Conservation (phyloP, 2,797 vertebrate species). For the Pangasius larnaudii region DNA sequence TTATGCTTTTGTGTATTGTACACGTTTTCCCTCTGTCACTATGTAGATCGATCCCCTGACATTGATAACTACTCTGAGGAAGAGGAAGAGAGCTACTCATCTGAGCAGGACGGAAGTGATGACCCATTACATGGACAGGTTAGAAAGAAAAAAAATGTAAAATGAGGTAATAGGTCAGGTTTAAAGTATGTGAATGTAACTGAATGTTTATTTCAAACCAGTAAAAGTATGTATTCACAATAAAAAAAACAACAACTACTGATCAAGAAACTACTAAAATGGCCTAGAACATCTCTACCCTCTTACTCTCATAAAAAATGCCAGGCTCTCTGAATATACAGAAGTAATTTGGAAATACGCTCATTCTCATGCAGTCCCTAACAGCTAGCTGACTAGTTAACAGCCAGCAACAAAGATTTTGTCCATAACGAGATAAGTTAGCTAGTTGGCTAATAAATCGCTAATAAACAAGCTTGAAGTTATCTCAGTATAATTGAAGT, state of each 20-base stretch:
- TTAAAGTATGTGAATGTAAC: not conserved
- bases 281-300: not conserved
- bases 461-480: not conserved
- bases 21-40: not conserved
- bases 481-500: not conserved
- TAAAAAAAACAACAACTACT: not conserved
- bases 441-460: not conserved
- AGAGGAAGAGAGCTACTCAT: constrained; percentile 97
- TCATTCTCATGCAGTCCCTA: not conserved
- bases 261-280: not conserved
- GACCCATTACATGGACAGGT: constrained; percentile 93
- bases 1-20: not conserved
- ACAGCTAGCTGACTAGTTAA: not conserved
- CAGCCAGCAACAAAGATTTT: not conserved
- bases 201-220: not conserved
- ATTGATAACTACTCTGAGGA: constrained; percentile 98
- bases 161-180: not conserved
- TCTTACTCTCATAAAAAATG: not conserved
- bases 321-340: not conserved
- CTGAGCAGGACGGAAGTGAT: constrained; percentile 96
- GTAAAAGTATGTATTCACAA: not conserved
- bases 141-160: not conserved
- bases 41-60: constrained; percentile 94
- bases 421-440: not conserved
- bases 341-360: not conserved